Conservation (phyloP, 64 coral and sea anemone species). For the Cladopsammia gracilis region DNA sequence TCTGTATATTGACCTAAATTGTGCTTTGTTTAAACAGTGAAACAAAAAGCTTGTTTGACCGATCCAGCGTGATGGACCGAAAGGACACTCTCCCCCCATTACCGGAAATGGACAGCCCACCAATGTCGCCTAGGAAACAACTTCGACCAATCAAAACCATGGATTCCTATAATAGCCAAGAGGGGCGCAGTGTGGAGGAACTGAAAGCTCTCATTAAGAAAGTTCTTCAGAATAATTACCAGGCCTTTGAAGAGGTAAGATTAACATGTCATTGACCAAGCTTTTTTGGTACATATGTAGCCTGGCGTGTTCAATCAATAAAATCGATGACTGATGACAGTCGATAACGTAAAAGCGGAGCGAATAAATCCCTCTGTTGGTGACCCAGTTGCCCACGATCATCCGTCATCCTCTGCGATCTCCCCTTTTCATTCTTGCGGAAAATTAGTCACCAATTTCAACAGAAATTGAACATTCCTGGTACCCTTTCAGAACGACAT, state of each 20-base stretch:
- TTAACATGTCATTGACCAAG: not conserved
- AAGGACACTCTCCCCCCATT: conserved; percentile 28
- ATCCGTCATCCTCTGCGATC: no score
- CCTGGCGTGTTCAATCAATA: not conserved
- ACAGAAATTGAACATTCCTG: no score
- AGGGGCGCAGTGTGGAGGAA: conserved; percentile 91
- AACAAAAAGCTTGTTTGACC: conserved; percentile 90
- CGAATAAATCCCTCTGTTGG: no score
- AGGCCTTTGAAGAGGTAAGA: conserved; percentile 87
- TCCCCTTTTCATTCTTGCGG: no score
- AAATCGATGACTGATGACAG: no score
- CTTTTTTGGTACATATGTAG: not conserved
- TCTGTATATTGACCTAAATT: not conserved
- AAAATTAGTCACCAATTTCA: no score
- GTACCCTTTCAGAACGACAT: no score
- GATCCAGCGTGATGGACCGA: conserved; percentile 72
- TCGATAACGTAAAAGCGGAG: no score
- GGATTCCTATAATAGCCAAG: conserved; percentile 85
- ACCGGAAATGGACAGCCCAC: conserved; percentile 70
- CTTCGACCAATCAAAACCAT: conserved; percentile 76
- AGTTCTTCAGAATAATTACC: conserved; percentile 73
- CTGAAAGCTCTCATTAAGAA: conserved; percentile 78
- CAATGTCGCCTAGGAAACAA: conserved; percentile 75
- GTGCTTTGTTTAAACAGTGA: conserved; percentile 60
- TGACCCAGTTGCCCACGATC: no score